Conservation (phyloP, 2,113 vertebrate species). For the Hypomesus transpacificus region DNA sequence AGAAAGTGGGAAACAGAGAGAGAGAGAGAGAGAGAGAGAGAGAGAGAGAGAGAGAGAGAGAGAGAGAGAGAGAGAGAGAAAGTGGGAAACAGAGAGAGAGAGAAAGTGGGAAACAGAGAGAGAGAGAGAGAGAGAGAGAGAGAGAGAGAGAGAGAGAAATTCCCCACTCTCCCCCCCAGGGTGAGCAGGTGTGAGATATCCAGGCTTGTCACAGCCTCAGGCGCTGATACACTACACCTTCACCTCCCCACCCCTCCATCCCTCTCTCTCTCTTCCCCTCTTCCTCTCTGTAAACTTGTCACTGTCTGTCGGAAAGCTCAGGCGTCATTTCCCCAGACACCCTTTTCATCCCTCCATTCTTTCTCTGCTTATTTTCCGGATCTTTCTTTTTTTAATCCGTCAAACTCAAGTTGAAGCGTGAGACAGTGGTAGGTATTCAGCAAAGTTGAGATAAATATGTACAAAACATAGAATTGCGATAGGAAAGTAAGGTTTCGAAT, state of each 20-base stretch:
- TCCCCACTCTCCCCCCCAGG: conserved; percentile 31
- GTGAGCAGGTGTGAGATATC: conserved; percentile 39
- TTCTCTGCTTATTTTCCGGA: not conserved
- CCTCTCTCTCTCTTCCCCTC: conserved; percentile 1
- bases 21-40: not conserved
- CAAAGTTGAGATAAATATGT: too few species aligned
- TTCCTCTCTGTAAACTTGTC: not conserved
- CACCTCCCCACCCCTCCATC: conserved; percentile 8
- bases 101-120: not conserved
- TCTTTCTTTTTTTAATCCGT: not conserved
- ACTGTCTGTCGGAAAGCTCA: not conserved
- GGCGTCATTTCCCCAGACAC: too few species aligned
- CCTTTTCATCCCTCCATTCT: not conserved
- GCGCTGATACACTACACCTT: conserved; percentile 39
- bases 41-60: not conserved
- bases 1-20: conserved; percentile 9
- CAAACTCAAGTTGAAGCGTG: not conserved
- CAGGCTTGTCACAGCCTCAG: conserved; percentile 19
- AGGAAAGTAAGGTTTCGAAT: too few species aligned
- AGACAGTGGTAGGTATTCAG: too few species aligned
- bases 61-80: not conserved
- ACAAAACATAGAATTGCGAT: too few species aligned
- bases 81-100: not conserved
- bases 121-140: not conserved
- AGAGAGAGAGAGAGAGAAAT: conserved; percentile 21